Evolutionary conservation across 1,140 invertebrate genomes (phyloP), one percentile per base, ranked within the genome.

Genomic region (Danaus plexippus): DNA sequence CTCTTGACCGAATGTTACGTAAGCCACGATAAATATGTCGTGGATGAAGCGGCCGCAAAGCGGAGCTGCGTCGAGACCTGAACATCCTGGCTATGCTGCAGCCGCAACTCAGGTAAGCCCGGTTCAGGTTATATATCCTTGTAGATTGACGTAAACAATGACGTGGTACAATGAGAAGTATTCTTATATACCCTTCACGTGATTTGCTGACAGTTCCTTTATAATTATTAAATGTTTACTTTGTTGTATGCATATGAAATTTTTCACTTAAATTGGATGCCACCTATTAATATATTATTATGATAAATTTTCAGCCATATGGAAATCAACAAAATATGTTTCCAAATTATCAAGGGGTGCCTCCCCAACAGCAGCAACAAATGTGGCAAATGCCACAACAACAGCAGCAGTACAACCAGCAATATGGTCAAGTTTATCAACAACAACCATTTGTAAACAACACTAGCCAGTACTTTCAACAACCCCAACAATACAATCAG

Each of bases 31-130:
- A 79, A 64, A 61, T 61, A 88, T 88, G 86, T 88, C 85, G 71
- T 88, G 85, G 86, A 82, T 80, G 82, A 87, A 87, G 73, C 76
- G 81, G 68, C 64, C 73, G 40, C 72, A 77, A 62, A 75, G 71
- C 55, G 73, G 72, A 55, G 73, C 73, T 47, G 75, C 77, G 58
- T 73, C 78, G 32, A 70, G 63, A 43, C 52, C 76, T 22, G 77
- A 75, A 22, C 77, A 66, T 57, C 69, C 66, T 69, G 45, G 69
- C 53, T 78, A 73, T 64, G 62, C 56, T 59, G 66, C 73, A 12
- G 49, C 71, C 22, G 22, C 22, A 5, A 32, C 0, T 48, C 80
- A 81, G 75, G 84, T 85, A 54, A 77, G 71, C 49, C 12, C 54
- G 13, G 53, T 49, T 44, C 62, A 80, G 75, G 74, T 80, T 77